Evolutionary conservation across 2,888 invertebrate genomes (phyloP).

Genomic region (Eupithecia vulgata): DNA sequence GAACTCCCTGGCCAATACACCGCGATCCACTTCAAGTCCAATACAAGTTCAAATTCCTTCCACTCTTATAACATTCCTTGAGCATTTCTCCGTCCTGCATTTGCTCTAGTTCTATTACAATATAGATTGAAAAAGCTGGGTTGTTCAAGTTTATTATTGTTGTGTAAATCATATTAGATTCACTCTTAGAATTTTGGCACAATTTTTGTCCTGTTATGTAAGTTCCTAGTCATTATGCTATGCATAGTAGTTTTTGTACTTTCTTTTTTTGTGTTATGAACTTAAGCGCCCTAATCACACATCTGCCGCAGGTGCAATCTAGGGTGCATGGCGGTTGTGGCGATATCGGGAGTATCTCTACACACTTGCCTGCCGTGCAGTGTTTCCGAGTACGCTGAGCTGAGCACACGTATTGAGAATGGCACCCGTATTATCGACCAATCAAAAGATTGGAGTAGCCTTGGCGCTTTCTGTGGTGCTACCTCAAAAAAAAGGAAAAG

Average conservation of each 20-base stretch:
- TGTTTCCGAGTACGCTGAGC: too few species aligned
- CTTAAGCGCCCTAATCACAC: too few species aligned
- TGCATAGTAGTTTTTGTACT: neutral
- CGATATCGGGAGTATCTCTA: too few species aligned
- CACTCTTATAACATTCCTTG: conserved; percentile 33
- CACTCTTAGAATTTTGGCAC: neutral
- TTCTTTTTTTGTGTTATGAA: neutral
- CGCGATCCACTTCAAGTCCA: conserved; percentile 29
- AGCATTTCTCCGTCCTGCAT: conserved; percentile 30
- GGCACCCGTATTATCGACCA: too few species aligned
- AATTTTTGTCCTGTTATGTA: neutral
- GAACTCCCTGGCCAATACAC: conserved; percentile 27
- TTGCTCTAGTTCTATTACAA: conserved; percentile 22
- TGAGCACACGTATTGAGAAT: too few species aligned
- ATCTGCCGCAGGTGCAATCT: too few species aligned
- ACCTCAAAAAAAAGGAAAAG: too few species aligned
- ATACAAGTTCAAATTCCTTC: conserved; percentile 32
- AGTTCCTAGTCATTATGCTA: neutral
- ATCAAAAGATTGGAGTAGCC: too few species aligned
- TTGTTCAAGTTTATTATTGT: conserved; percentile 9
- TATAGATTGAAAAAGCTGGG: conserved; percentile 27
- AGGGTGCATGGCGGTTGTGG: too few species aligned
- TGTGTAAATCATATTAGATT: conserved; percentile 1
- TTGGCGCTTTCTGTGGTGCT: too few species aligned
- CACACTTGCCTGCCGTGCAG: too few species aligned